Percentiles rank a stretch among this genome's conserved stretches.
These are phyloP conservation scores for Meloe dianella DNA, from an alignment of 2,888 invertebrate species.

Conservation along the genomic window DNA sequence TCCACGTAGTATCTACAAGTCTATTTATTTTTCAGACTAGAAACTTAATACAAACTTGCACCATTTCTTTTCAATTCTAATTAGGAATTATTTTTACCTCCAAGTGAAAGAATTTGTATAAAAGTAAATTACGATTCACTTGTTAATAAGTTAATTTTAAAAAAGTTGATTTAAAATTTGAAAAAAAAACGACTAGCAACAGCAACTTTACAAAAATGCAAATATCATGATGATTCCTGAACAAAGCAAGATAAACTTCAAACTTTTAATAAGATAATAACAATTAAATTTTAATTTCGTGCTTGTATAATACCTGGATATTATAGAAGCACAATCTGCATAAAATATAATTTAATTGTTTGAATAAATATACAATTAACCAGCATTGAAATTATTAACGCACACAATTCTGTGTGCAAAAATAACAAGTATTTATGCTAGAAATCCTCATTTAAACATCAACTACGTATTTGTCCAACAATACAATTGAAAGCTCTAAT, in stretches of 20 bases:
- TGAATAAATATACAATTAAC: constrained; percentile 25
- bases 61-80: not conserved
- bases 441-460: not conserved
- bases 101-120: not conserved
- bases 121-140: not conserved
- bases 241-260: constrained; percentile 8
- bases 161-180: not conserved
- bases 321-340: constrained; percentile 2
- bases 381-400: not conserved
- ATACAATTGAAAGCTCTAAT: not conserved
- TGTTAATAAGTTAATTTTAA: constrained; percentile 15
- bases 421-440: no score
- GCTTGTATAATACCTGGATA: no score
- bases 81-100: not conserved
- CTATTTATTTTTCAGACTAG: no score
- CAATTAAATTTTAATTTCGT: constrained; percentile 24
- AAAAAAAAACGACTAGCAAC: not conserved
- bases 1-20: no score
- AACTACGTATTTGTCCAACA: not conserved
- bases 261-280: constrained; percentile 8
- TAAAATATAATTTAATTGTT: constrained; percentile 26
- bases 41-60: no score
- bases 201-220: constrained; percentile 11
- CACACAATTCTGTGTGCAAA: not conserved
- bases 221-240: not conserved